A percentile compares a stretch with the other conserved stretches of the same genome.
These are phyloP conservation scores for Seriola rivoliana DNA, from an alignment of 2,113 vertebrate species.

Conservation along the genomic window DNA sequence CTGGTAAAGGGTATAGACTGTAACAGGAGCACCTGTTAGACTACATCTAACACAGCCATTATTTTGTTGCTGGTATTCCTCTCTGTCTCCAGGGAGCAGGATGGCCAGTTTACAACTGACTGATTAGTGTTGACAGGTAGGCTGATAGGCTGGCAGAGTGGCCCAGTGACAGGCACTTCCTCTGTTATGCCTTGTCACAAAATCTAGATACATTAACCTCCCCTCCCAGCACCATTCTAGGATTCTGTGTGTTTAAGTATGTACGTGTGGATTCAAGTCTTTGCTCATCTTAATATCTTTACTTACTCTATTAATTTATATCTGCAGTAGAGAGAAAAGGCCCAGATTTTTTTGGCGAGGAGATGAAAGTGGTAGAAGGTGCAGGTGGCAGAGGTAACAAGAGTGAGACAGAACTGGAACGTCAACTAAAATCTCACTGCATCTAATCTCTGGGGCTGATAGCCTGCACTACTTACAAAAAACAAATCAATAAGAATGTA, in stretches of 20 bases:
- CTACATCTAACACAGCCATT: background rate
- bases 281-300: slow-evolving; percentile 1
- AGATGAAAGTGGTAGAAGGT: background rate
- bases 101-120: slow-evolving; percentile 22
- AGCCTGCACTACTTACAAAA: slow-evolving; percentile 4
- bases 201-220: slow-evolving; percentile 37
- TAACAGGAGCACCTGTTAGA: background rate
- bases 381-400: background rate
- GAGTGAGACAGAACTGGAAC: background rate
- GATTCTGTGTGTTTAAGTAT: background rate
- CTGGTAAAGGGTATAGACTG: background rate
- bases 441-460: slow-evolving; percentile 32
- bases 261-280: background rate
- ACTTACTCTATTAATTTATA: slow-evolving; percentile 12
- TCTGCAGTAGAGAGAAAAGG: background rate
- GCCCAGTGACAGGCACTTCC: slow-evolving; percentile 30
- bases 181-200: slow-evolving; percentile 50
- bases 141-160: slow-evolving; percentile 30
- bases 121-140: slow-evolving; percentile 58
- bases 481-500: slow-evolving; percentile 39
- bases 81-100: background rate
- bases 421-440: slow-evolving; percentile 15
- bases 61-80: slow-evolving; percentile 10
- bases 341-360: background rate
- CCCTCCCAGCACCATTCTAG: background rate